Percentiles rank a stretch among this genome's conserved stretches.
phyloP scores from a whole-genome alignment of 1,140 invertebrate genomes.

The Acromyrmex echinatior region DNA sequence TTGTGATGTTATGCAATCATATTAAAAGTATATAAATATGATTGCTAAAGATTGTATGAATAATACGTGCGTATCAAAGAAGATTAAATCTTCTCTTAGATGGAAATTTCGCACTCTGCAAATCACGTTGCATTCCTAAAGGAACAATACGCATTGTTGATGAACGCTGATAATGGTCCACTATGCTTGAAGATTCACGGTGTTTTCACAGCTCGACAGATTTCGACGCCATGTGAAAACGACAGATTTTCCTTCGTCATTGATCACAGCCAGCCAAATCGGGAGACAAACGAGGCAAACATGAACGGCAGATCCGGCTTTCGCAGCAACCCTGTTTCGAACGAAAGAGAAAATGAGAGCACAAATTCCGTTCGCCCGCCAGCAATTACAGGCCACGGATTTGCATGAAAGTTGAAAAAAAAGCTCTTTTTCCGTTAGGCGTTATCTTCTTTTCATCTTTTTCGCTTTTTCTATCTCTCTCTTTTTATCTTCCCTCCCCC shows the following conservation, averaged over 20 bases:
- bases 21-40: neutral
- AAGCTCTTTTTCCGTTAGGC: conserved; percentile 47
- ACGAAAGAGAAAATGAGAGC: conserved; percentile 10
- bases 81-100: neutral
- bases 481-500: neutral
- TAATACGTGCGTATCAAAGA: neutral
- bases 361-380: conserved; percentile 24
- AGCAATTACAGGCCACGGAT: conserved; percentile 69
- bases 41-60: neutral
- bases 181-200: neutral
- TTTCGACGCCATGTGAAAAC: conserved; percentile 45
- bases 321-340: conserved; percentile 43
- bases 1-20: too few relatives aligned
- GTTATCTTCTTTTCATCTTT: conserved; percentile 36
- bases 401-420: conserved; percentile 72
- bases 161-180: neutral
- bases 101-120: neutral
- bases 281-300: conserved; percentile 64
- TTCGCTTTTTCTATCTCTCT: neutral
- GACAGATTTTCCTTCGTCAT: conserved; percentile 59
- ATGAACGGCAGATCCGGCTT: conserved; percentile 41
- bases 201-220: conserved; percentile 41
- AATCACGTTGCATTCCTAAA: neutral
- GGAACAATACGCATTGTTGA: conserved; percentile 15
- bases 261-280: conserved; percentile 50